A percentile compares a stretch with the other conserved stretches of the same genome.
Conservation (phyloP, 2,888 invertebrate genomes). For the Meiosimyza platycephala region DNA sequence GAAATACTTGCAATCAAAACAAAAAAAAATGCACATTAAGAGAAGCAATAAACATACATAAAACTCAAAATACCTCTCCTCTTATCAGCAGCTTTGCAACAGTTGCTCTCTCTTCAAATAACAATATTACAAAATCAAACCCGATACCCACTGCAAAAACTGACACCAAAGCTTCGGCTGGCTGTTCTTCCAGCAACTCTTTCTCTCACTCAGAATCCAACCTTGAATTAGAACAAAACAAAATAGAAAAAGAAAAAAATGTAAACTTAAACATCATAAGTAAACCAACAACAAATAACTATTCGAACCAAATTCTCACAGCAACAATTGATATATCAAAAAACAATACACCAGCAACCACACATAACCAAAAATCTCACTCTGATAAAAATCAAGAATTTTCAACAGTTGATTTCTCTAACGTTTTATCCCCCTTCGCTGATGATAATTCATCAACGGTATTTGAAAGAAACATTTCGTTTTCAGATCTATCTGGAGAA, state of each 20-base stretch:
- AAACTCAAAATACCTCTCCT: not conserved
- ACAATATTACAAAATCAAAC: no score
- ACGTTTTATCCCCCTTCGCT: not conserved
- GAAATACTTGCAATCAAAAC: no score
- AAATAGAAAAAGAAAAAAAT: not conserved
- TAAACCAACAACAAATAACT: not conserved
- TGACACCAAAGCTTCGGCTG: no score
- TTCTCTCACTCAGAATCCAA: no score
- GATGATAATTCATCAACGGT: no score
- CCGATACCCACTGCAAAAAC: no score
- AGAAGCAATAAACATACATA: not conserved
- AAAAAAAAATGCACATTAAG: conserved; percentile 17
- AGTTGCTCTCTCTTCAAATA: no score
- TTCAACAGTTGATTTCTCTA: not conserved
- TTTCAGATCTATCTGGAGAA: no score
- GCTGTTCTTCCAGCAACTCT: no score
- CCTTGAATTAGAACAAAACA: no score
- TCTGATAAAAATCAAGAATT: not conserved
- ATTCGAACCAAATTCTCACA: not conserved
- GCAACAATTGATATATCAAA: not conserved
- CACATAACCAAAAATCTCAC: not conserved
- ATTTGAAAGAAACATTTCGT: no score
- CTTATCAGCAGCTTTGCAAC: not conserved
- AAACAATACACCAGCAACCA: no score
- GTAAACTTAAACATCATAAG: not conserved